These are phyloP conservation scores for Moxostoma hubbsi DNA, from an alignment of 2,797 vertebrate species.

Conservation along the genomic window DNA sequence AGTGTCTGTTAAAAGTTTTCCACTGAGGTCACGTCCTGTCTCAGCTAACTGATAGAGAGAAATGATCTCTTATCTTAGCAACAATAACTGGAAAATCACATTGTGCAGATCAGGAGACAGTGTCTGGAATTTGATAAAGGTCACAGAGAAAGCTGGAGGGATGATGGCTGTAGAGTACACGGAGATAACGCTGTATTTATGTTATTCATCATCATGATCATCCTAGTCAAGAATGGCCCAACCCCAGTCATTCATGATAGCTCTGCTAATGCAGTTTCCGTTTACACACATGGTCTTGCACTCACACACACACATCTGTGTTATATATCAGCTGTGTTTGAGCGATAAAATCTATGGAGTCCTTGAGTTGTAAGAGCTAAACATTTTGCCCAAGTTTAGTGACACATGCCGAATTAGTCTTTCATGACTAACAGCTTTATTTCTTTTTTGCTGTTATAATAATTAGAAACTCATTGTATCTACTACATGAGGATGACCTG, in stretches of 20 bases:
- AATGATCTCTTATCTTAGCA: neutral
- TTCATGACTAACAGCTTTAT: no score
- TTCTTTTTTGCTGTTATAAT: no score
- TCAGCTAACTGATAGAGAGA: neutral
- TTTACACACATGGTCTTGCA: neutral
- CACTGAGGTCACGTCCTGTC: conserved; percentile 25
- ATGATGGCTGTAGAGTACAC: conserved; percentile 2
- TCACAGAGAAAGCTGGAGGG: conserved; percentile 19
- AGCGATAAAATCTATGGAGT: neutral
- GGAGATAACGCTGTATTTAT: conserved; percentile 10
- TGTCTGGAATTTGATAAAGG: conserved; percentile 28
- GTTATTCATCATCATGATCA: neutral
- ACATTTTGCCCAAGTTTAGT: neutral
- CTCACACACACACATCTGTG: neutral
- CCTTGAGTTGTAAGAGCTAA: neutral
- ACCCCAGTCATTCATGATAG: neutral
- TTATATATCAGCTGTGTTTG: neutral
- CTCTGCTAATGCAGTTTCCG: conserved; percentile 1
- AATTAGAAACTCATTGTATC: no score
- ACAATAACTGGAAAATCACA: conserved; percentile 32
- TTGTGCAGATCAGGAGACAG: conserved; percentile 25
- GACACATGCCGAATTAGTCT: no score
- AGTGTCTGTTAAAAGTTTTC: neutral
- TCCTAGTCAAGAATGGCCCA: neutral
- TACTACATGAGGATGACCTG: neutral